Evolutionary conservation across 2,797 vertebrate genomes (phyloP), one percentile per base, ranked within the genome.

Genomic region (Pogonophryne albipinna): DNA sequence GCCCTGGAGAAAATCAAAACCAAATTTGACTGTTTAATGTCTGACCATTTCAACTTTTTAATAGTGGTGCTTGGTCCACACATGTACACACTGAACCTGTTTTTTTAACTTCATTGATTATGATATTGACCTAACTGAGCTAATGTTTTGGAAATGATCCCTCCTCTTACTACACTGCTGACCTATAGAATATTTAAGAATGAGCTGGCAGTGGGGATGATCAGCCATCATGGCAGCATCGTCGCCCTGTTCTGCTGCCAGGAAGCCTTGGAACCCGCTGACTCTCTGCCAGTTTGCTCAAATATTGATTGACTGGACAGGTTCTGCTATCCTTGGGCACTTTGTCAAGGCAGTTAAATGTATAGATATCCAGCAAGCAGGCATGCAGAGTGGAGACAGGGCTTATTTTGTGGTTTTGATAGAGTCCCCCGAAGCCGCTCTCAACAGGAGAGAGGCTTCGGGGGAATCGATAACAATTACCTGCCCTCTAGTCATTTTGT

Each of bases 401-500:
- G 84, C 89, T 91, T 93, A 91, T 93, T 94, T 90, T 93, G 92
- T 91, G 93, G 93, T 93, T 94, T 93, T 92, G 92, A 94, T 94
- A 92, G 92, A 93, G 92, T 93, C 93, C 93, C 67, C 23, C 23
- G 23, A 62, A 84, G 85, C 90, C 20, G 79, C 91, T 92, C 90
- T 93, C 92, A 86, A 91, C 91, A 87, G 87, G 92, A 93, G 88
- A 88, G 90, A 90, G 88, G 90, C 91, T 93, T 89, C 62, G 49
- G 79, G 90, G 85, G 86, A 91, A 94, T 94, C 93, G 83, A 94
- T 94, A 94, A 93, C 93, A 94, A 94, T 94, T 94, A 94, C 93
- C 93, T 93, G 89, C 91, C 93, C 91, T 92, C 89, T 83, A 92
- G 93, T 94, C 92, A 92, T 93, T 92, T 92, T 92, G 92, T 92